These are phyloP conservation scores for Sphinx pinastri DNA, from an alignment of 2,888 invertebrate genomes.

Conservation along the genomic window DNA sequence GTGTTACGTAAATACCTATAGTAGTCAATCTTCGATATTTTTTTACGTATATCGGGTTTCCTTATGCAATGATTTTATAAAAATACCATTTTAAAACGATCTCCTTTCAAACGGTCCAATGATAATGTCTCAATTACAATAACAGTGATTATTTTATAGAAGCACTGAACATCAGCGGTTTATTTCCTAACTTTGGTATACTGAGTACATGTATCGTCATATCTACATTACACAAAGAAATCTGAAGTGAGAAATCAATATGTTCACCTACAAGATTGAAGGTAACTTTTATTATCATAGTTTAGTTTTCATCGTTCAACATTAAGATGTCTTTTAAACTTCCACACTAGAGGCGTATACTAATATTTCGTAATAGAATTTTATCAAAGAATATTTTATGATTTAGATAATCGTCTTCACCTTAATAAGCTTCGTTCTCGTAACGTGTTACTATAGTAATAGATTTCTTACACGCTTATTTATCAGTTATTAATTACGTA, in stretches of 20 bases:
- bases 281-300: slow-evolving; percentile 78
- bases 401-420: slow-evolving; percentile 56
- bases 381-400: slow-evolving; percentile 71
- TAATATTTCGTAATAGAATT: slow-evolving; percentile 62
- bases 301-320: slow-evolving; percentile 53
- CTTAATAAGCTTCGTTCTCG: slow-evolving; percentile 73
- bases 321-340: slow-evolving; percentile 57
- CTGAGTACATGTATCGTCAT: slow-evolving; percentile 71
- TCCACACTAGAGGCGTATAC: slow-evolving; percentile 62
- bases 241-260: slow-evolving; percentile 50
- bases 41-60: slow-evolving; percentile 81
- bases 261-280: slow-evolving; percentile 61
- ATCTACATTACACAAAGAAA: slow-evolving; percentile 61
- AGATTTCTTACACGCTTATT: slow-evolving; percentile 76
- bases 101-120: slow-evolving; percentile 19
- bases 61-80: slow-evolving; percentile 82
- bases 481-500: slow-evolving; percentile 81
- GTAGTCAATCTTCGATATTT: slow-evolving; percentile 72
- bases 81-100: slow-evolving; percentile 55
- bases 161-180: slow-evolving; percentile 67
- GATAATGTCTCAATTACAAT: slow-evolving; percentile 37
- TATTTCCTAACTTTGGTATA: slow-evolving; percentile 84
- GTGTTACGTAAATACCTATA: slow-evolving; percentile 71
- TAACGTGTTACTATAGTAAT: slow-evolving; percentile 78
- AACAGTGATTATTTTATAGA: slow-evolving; percentile 44